phyloP scores from a whole-genome alignment of 30 jellyfish, hydroid and myxozoan genomes.

The Hydra vulgaris region DNA sequence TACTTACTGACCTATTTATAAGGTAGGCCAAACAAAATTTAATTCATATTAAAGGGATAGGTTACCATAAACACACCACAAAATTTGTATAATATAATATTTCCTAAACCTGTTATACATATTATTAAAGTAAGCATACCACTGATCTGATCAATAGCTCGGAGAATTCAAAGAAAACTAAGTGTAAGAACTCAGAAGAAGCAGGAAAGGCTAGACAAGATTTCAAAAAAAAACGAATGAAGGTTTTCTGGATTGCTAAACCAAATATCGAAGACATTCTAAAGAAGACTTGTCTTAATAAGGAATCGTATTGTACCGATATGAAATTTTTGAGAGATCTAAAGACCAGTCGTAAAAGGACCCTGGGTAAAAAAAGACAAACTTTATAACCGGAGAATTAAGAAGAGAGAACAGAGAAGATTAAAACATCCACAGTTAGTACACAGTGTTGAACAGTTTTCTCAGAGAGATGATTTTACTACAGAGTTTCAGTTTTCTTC shows the following conservation, averaged over 20 bases:
- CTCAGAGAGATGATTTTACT: neutral
- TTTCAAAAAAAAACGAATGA: neutral
- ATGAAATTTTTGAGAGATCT: neutral
- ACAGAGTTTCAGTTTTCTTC: neutral
- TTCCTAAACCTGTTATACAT: no score
- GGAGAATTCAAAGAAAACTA: neutral
- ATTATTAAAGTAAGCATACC: neutral
- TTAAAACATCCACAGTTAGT: neutral
- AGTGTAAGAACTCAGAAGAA: neutral
- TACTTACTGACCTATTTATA: no score
- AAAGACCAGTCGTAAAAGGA: neutral
- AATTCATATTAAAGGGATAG: no score
- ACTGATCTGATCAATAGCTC: neutral
- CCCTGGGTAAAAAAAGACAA: neutral
- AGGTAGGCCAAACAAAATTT: no score
- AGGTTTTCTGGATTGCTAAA: neutral
- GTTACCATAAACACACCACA: no score
- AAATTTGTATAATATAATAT: no score
- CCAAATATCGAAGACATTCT: neutral
- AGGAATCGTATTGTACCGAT: neutral
- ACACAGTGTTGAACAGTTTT: neutral
- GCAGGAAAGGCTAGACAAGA: neutral
- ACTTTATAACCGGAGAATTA: neutral
- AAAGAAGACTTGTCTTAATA: neutral
- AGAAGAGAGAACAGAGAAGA: no score